These are phyloP conservation scores for Enteromius mattozi DNA, from an alignment of 2,797 vertebrate species.

Conservation along the genomic window DNA sequence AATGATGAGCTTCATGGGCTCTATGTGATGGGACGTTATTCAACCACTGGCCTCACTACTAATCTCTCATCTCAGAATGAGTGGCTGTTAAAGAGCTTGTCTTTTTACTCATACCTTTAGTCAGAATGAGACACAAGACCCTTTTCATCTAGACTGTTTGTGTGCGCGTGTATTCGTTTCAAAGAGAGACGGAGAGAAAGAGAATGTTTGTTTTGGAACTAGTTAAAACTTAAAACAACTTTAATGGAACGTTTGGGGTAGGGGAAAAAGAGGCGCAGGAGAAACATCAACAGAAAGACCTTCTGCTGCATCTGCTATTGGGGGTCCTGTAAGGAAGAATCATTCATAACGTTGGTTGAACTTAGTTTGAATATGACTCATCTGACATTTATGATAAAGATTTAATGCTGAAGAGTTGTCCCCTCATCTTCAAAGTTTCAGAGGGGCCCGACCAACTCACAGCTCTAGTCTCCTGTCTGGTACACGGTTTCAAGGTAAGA, in stretches of 20 bases:
- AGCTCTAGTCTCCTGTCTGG: slow-evolving; percentile 42
- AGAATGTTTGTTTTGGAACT: slow-evolving; percentile 61
- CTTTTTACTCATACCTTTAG: slow-evolving; percentile 22
- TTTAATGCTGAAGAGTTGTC: slow-evolving; percentile 59
- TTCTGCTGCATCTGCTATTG: not conserved
- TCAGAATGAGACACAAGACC: slow-evolving; percentile 30
- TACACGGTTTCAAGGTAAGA: slow-evolving; percentile 39
- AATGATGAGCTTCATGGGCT: not conserved
- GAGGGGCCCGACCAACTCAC: slow-evolving; percentile 68
- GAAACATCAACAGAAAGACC: slow-evolving; percentile 17
- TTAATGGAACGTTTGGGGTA: slow-evolving; percentile 68
- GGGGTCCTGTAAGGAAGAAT: slow-evolving; percentile 55
- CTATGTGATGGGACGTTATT: not conserved
- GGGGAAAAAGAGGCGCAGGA: slow-evolving; percentile 10
- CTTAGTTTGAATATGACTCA: slow-evolving; percentile 71
- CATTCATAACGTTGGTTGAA: slow-evolving; percentile 2
- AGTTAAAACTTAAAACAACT: slow-evolving; percentile 50
- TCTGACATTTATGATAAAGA: slow-evolving; percentile 68
- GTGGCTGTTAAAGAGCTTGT: not conserved
- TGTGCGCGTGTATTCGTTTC: not conserved
- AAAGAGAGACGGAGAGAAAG: slow-evolving; percentile 11
- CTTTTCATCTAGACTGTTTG: not conserved
- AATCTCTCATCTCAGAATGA: slow-evolving; percentile 36
- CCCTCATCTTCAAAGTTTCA: slow-evolving; percentile 67
- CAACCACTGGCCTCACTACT: slow-evolving; percentile 22